Base-by-base conservation (phyloP, 2,888 invertebrate species). In the Amiota communis region DNA sequence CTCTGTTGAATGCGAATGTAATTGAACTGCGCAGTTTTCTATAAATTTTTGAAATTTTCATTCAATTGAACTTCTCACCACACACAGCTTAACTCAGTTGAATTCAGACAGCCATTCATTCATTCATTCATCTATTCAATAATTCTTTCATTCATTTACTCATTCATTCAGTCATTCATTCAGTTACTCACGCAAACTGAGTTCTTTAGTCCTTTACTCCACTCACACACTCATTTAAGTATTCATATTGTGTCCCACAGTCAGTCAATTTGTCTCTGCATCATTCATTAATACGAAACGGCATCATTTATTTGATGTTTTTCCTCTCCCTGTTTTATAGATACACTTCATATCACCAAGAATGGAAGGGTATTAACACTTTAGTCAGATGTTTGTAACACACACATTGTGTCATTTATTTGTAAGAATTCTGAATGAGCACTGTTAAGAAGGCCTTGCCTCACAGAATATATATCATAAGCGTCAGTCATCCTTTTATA, bases 21-120 rank as follows among this genome's bases (percentile, higher is more conserved):
- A 12, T 53, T 53, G n/a, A 12, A 53, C n/a, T 53, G n/a, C 53
- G 61, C 63, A 36, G 23, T 63, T 63, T 23, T 63, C 63, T 12
- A 36, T 36, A 36, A 36, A 36, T 36, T 36, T n/a, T 53, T 53
- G 53, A 53, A 12, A 12, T 53, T 53, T 12, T n/a, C 63, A 63
- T 36, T 36, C 11, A 8, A 59, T 36, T 36, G 36, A 36, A 36
- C 36, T 36, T 36, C 36, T 2, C 36, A n/a, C n/a, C n/a, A n/a
- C 36, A 8, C 20, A 17, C 57, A 57, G 57, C 57, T 57, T 20
- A 57, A 15, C 17, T n/a, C 17, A 20, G 10, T 20, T 59, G 8
- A n/a, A 12, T n/a, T 20, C 59, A 36, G 36, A 23, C 23, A 23
- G 23, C 23, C 23, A 23, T 23, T 23, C 23, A 23, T 36, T 36